phyloP scores from a whole-genome alignment of 37 sponge, comb jelly and placozoan species.

The Aplysina aerophoba region DNA sequence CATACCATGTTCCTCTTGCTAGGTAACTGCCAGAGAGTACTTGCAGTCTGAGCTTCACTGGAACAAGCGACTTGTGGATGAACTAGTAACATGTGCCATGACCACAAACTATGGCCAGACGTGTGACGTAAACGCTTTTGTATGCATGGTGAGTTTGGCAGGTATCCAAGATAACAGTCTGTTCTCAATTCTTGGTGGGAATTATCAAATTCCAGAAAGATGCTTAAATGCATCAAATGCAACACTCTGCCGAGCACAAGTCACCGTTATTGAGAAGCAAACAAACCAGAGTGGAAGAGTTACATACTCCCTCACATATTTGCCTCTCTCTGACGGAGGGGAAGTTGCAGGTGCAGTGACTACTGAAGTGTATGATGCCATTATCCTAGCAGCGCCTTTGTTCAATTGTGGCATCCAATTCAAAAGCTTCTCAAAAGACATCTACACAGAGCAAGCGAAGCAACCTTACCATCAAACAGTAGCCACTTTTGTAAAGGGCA shows the following conservation, averaged over 20 bases:
- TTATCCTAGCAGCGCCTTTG: slow-evolving; percentile 81
- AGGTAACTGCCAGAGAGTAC: slow-evolving; percentile 61
- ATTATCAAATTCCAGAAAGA: slow-evolving; percentile 64
- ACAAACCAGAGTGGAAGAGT: slow-evolving; percentile 9
- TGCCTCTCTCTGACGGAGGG: not conserved
- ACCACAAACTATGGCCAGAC: slow-evolving; percentile 81
- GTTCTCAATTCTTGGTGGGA: slow-evolving; percentile 84
- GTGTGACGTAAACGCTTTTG: slow-evolving; percentile 58
- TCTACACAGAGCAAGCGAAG: slow-evolving; percentile 50
- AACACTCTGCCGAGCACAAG: slow-evolving; percentile 44
- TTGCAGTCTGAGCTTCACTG: slow-evolving; percentile 32
- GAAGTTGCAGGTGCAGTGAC: not conserved
- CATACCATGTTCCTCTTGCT: not conserved
- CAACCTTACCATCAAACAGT: slow-evolving; percentile 77
- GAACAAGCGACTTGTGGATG: slow-evolving; percentile 51
- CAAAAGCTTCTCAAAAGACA: slow-evolving; percentile 56
- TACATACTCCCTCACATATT: slow-evolving; percentile 23
- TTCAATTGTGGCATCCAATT: slow-evolving; percentile 55
- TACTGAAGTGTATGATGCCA: slow-evolving; percentile 66
- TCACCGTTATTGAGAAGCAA: slow-evolving; percentile 39
- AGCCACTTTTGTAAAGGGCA: slow-evolving; percentile 74
- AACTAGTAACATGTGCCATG: slow-evolving; percentile 72
- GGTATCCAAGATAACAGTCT: slow-evolving; percentile 75
- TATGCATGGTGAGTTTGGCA: slow-evolving; percentile 72
- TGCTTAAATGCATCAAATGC: slow-evolving; percentile 64